phyloP scores from a whole-genome alignment of 2,797 vertebrate genomes.

The Sebastes flavidus region DNA sequence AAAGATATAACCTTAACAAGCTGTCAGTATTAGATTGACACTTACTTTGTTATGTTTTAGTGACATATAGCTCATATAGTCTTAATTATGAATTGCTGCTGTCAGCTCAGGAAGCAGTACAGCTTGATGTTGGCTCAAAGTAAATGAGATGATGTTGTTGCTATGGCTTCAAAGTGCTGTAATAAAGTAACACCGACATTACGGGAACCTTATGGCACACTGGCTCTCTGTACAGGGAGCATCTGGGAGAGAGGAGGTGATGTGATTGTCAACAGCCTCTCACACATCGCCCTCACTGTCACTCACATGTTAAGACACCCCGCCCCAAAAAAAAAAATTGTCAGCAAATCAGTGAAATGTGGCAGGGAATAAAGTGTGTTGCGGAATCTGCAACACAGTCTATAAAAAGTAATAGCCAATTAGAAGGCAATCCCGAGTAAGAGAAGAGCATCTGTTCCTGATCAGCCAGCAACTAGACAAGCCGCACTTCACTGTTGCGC shows the following conservation, averaged over 20 bases:
- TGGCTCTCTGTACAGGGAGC: conserved; percentile 32
- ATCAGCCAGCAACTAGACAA: conserved; percentile 65
- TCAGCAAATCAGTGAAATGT: conserved; percentile 74
- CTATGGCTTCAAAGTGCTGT: conserved; percentile 48
- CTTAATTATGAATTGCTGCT: conserved; percentile 24
- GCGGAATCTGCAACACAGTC: conserved; percentile 70
- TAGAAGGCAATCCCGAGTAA: conserved; percentile 77
- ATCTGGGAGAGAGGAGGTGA: conserved; percentile 53
- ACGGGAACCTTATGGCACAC: conserved; percentile 43
- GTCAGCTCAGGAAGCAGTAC: conserved; percentile 22
- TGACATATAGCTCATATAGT: conserved; percentile 7
- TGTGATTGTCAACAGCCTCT: conserved; percentile 51
- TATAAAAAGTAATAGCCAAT: conserved; percentile 83
- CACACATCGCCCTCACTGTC: conserved; percentile 35
- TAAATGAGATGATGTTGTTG: conserved; percentile 51
- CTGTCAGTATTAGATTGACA: neutral
- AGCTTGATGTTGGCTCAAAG: conserved; percentile 21
- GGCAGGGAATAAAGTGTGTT: conserved; percentile 65
- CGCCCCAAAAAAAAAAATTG: conserved; percentile 47
- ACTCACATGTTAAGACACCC: conserved; percentile 29
- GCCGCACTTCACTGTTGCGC: conserved; percentile 47
- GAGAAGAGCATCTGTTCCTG: conserved; percentile 74
- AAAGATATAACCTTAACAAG: conserved; percentile 5
- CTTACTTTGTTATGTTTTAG: neutral
- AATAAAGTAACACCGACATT: conserved; percentile 47